Base-by-base conservation (phyloP, 2,888 invertebrate species). In the Calameuta filiformis region DNA sequence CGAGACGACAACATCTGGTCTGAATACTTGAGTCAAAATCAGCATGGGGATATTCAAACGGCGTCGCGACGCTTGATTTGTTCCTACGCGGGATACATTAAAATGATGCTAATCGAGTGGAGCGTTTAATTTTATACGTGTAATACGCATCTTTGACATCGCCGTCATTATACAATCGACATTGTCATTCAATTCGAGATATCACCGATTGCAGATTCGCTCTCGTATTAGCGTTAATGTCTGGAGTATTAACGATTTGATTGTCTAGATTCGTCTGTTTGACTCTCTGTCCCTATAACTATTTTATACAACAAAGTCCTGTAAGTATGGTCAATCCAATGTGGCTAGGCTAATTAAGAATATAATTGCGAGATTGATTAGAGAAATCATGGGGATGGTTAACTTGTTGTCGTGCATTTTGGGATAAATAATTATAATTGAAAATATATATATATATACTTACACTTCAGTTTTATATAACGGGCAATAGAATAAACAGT, bases 321-420 rank as follows among this genome's bases (percentile, higher is more conserved):
- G 71, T 71, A 71, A 71, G 31, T 75, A 77, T 34, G 33, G 68
- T 56, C 23, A 56, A 69, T 56, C 23, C 75, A 30, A 75, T 75
- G 15, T 74, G 23, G 56, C 40, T 34, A 23, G 56, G 15, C 23
- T 1, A 23, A 56, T 56, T 56, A 56, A 23, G 23, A 23, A 23
- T 15, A 56, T 9, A 56, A 23, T 40, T 23, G 23, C 23, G 2
- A 40, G 15, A 15, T 40, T 15, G 40, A 56, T 56, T 56, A 56
- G 56, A 56, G 23, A 15, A 56, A 56, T 56, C 56, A 23, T 56
- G 56, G 56, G 23, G 56, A 23, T 9, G 1, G 2, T 56, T 23
- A 23, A 56, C 23, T 23, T 56, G 23, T 56, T 56, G 23, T 56
- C 56, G 23, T 56, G 56, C 56, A 56, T 56, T 56, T 56, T 9